Evolutionary conservation across 2,113 vertebrate genomes (phyloP).

Genomic region (Spheniscus mendiculus): DNA sequence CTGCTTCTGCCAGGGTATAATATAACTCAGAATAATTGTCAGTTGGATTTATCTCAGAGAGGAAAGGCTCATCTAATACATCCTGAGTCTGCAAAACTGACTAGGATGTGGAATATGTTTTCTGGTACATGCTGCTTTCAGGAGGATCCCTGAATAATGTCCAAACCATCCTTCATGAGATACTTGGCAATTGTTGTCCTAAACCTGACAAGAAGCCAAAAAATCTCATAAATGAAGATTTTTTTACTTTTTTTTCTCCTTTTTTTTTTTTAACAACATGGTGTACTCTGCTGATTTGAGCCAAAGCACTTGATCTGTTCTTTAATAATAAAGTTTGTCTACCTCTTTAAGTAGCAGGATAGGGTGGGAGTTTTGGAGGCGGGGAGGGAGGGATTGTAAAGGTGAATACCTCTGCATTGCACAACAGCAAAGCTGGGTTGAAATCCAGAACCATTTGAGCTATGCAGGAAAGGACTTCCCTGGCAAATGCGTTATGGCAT

Average conservation of each 20-base stretch:
- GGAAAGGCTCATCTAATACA: background rate
- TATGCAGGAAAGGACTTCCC: background rate
- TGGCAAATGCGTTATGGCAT: background rate
- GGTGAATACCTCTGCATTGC: background rate
- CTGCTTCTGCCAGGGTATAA: background rate
- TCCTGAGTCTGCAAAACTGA: slow-evolving; percentile 18
- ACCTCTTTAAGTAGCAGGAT: background rate
- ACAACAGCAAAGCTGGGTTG: background rate
- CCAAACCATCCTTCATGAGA: background rate
- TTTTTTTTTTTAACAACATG: background rate
- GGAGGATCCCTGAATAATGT: slow-evolving; percentile 6
- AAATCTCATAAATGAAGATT: background rate
- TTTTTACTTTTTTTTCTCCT: background rate
- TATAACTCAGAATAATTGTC: background rate
- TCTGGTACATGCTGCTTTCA: background rate
- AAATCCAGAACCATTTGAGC: background rate
- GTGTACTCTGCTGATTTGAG: background rate
- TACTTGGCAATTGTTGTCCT: background rate
- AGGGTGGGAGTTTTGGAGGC: background rate
- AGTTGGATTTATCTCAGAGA: background rate
- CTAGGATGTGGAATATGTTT: background rate
- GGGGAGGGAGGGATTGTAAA: background rate
- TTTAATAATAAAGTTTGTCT: background rate
- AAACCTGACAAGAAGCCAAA: background rate
- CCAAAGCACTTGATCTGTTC: background rate